These are phyloP conservation scores for Drosophila mayri DNA, from an alignment of 1,140 invertebrate species.

Conservation along the genomic window DNA sequence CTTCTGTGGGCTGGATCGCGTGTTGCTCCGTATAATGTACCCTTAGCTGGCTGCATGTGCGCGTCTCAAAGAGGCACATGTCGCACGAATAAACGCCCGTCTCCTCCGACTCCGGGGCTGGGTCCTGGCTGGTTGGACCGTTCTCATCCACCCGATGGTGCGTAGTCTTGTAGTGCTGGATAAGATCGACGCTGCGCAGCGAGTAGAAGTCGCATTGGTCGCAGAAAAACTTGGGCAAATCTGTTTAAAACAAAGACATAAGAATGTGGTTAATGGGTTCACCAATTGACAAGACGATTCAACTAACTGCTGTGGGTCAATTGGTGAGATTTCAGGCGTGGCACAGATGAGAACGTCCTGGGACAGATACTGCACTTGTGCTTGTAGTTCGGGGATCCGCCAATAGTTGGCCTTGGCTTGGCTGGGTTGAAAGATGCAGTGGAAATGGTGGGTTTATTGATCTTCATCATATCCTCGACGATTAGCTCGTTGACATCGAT, in stretches of 20 bases:
- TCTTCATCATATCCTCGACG: constrained; percentile 46
- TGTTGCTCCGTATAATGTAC: constrained; percentile 65
- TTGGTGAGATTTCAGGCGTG: constrained; percentile 74
- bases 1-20: constrained; percentile 55
- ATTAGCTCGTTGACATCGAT: constrained; percentile 70
- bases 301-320: constrained; percentile 75
- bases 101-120: neutral
- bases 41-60: constrained; percentile 34
- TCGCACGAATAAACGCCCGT: constrained; percentile 61
- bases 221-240: constrained; percentile 79
- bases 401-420: constrained; percentile 33
- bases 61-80: constrained; percentile 73
- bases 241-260: constrained; percentile 25
- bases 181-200: constrained; percentile 70
- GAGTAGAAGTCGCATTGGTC: constrained; percentile 73
- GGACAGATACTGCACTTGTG: constrained; percentile 68
- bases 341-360: constrained; percentile 61
- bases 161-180: constrained; percentile 62
- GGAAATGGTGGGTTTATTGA: constrained; percentile 29
- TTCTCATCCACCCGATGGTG: constrained; percentile 44
- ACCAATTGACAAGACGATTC: neutral
- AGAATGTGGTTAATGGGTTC: neutral
- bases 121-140: neutral
- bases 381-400: constrained; percentile 31
- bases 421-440: constrained; percentile 12